These are phyloP conservation scores for Scaeva pyrastri DNA, from an alignment of 2,888 invertebrate genomes.

Conservation along the genomic window DNA sequence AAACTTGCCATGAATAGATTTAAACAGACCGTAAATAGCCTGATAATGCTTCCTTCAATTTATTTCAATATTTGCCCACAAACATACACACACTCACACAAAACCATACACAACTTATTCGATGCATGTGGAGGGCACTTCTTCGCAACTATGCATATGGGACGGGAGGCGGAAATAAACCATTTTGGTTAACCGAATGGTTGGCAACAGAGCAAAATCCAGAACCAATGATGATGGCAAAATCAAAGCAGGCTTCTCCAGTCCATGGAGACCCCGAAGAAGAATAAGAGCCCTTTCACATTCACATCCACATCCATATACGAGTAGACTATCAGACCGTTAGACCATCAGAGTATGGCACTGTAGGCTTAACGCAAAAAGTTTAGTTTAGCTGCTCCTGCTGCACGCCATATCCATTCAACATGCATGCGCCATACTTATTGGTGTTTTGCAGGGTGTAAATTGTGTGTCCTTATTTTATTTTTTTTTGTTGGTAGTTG, in stretches of 20 bases:
- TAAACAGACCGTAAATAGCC: conserved; percentile 76
- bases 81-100: conserved; percentile 43
- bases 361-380: conserved; percentile 50
- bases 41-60: conserved; percentile 76
- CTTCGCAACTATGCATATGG: not conserved
- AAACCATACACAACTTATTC: not conserved
- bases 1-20: conserved; percentile 73
- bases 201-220: conserved; percentile 68
- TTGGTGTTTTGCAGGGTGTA: conserved; percentile 72
- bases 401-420: conserved; percentile 68
- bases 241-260: conserved; percentile 24
- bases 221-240: conserved; percentile 32
- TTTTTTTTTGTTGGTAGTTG: conserved; percentile 34
- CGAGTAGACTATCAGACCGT: not conserved
- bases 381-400: conserved; percentile 25
- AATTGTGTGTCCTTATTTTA: conserved; percentile 52
- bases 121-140: conserved; percentile 15
- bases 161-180: conserved; percentile 61
- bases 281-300: conserved; percentile 29
- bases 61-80: conserved; percentile 75
- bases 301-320: conserved; percentile 5
- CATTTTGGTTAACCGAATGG: conserved; percentile 73
- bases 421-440: conserved; percentile 71
- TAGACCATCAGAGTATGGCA: too few relatives aligned
- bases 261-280: not conserved